phyloP scores from a whole-genome alignment of 1,140 invertebrate genomes.

The Oreohelix idahoensis region DNA sequence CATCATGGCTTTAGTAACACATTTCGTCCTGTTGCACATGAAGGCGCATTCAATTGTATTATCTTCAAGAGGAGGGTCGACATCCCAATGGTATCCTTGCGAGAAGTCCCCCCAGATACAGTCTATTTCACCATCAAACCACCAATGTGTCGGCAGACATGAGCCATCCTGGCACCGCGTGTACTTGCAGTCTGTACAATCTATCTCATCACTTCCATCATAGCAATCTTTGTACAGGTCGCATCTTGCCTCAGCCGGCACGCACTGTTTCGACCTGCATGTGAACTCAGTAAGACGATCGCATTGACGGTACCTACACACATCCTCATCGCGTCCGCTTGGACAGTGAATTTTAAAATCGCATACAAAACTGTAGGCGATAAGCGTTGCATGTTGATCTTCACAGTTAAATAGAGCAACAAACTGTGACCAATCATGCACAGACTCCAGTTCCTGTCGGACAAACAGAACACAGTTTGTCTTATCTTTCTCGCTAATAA shows the following conservation, averaged over 20 bases:
- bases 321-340: neutral
- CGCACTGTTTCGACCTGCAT: constrained; percentile 1
- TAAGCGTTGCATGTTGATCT: neutral
- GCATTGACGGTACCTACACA: neutral
- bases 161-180: neutral
- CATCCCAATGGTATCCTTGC: neutral
- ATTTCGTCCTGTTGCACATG: constrained; percentile 21
- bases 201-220: constrained; percentile 12
- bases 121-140: neutral
- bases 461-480: neutral
- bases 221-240: constrained; percentile 17
- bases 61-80: neutral
- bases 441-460: neutral
- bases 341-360: neutral
- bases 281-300: constrained; percentile 1
- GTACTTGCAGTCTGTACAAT: neutral
- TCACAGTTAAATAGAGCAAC: neutral
- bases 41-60: neutral
- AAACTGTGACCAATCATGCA: neutral
- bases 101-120: neutral
- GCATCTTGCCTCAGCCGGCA: neutral
- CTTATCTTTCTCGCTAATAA: neutral
- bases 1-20: neutral
- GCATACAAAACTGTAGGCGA: constrained; percentile 9
- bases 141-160: constrained; percentile 6